phyloP scores from a whole-genome alignment of 2,797 vertebrate genomes.

The Crypturellus tataupa region DNA sequence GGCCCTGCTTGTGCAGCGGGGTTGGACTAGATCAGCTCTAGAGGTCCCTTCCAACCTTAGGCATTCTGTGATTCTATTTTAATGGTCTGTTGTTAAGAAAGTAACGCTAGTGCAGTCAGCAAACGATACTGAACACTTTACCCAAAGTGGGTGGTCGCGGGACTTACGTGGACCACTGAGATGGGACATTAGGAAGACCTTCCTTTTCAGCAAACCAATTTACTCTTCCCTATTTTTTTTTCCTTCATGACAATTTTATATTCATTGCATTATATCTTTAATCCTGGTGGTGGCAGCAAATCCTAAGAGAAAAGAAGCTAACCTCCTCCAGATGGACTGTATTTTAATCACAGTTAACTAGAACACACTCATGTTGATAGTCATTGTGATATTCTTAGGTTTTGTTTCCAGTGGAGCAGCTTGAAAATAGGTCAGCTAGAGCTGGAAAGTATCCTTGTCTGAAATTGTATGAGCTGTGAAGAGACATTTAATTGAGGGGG shows the following conservation, averaged over 20 bases:
- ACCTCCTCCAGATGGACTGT: neutral
- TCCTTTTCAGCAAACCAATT: neutral
- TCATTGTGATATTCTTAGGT: neutral
- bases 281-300: conserved; percentile 74
- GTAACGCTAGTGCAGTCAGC: neutral
- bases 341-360: neutral
- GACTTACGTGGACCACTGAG: neutral
- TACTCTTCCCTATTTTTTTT: neutral
- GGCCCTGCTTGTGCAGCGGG: too few species aligned
- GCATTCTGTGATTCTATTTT: too few species aligned
- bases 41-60: too few species aligned
- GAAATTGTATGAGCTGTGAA: neutral
- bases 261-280: conserved; percentile 16
- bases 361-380: accelerated
- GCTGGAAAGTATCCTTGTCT: neutral
- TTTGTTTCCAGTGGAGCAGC: neutral
- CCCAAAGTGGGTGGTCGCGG: neutral
- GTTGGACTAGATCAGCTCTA: too few species aligned
- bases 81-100: neutral
- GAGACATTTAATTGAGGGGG: neutral
- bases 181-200: neutral
- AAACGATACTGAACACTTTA: neutral
- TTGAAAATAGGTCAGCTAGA: neutral
- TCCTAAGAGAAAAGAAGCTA: neutral
- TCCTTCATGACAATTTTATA: neutral